These are phyloP conservation scores for Scleropages formosus DNA, from an alignment of 2,797 vertebrate genomes.

Conservation along the genomic window DNA sequence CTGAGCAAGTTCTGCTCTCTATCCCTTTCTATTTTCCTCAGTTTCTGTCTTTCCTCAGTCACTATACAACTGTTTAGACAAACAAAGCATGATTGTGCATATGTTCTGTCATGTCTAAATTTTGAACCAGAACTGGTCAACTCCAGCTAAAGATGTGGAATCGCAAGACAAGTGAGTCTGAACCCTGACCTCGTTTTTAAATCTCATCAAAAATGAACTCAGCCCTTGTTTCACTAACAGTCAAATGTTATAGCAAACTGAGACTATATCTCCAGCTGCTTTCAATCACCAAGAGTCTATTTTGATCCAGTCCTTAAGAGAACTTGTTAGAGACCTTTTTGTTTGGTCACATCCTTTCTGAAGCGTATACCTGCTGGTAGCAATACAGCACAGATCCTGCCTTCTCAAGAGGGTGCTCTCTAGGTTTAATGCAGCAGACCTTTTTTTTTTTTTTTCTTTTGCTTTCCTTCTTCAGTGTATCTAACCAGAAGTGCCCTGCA, in stretches of 20 bases:
- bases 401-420: slow-evolving; percentile 36
- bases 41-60: slow-evolving; percentile 27
- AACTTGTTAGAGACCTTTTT: not conserved
- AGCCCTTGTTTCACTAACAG: not conserved
- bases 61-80: slow-evolving; percentile 8
- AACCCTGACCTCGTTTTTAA: slow-evolving; percentile 25
- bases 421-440: slow-evolving; percentile 24
- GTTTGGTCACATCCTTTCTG: slow-evolving; percentile 22
- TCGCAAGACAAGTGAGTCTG: slow-evolving; percentile 11
- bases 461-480: slow-evolving; percentile 9
- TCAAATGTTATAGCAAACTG: not conserved
- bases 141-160: slow-evolving; percentile 19
- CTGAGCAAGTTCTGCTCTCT: slow-evolving; percentile 18
- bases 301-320: slow-evolving; percentile 3
- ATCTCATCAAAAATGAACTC: slow-evolving; percentile 19
- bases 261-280: not conserved
- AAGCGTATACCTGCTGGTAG: slow-evolving; percentile 16
- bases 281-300: not conserved
- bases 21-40: slow-evolving; percentile 12
- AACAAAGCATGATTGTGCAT: slow-evolving; percentile 16
- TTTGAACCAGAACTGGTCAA: slow-evolving; percentile 1
- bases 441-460: too few species aligned
- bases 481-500: slow-evolving; percentile 35
- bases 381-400: slow-evolving; percentile 34
- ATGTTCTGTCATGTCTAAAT: slow-evolving; percentile 24